A percentile compares a stretch with the other conserved stretches of the same genome.
Evolutionary conservation across 2,113 vertebrate species (phyloP).

Genomic region (Paramormyrops kingsleyae): DNA sequence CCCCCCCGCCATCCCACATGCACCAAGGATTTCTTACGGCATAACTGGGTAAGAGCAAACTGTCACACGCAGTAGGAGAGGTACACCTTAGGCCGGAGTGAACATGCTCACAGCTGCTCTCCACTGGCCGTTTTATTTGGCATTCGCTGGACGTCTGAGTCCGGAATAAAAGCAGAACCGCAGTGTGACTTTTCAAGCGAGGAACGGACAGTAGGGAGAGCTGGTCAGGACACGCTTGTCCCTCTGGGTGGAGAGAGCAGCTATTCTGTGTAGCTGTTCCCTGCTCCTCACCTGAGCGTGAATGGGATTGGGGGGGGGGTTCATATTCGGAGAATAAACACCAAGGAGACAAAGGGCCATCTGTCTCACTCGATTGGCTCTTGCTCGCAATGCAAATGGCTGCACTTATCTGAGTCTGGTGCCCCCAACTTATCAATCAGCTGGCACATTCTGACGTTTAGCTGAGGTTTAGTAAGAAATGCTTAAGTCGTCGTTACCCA

Average conservation of each 20-base stretch:
- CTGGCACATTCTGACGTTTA: neutral
- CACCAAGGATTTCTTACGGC: neutral
- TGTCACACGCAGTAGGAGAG: neutral
- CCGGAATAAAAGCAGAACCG: neutral
- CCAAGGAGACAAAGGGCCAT: slow-evolving; percentile 54
- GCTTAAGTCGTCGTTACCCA: neutral
- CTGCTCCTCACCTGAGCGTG: slow-evolving; percentile 5
- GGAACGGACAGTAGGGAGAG: slow-evolving; percentile 1
- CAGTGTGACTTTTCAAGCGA: slow-evolving; percentile 23
- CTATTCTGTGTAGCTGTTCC: slow-evolving; percentile 49
- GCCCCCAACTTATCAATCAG: neutral
- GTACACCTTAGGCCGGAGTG: neutral
- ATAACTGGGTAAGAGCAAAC: neutral
- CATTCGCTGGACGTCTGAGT: neutral
- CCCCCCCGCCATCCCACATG: neutral
- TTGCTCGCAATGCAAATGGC: slow-evolving; percentile 58
- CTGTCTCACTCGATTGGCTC: slow-evolving; percentile 58
- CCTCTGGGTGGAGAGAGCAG: slow-evolving; percentile 23
- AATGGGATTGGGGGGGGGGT: slow-evolving; percentile 27
- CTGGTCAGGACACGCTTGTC: too few relatives aligned
- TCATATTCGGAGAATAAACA: slow-evolving; percentile 51
- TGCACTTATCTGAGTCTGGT: slow-evolving; percentile 48
- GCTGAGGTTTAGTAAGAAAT: neutral
- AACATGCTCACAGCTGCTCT: neutral
- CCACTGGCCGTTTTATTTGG: neutral